Percentiles rank a stretch among this genome's conserved stretches.
phyloP scores from a whole-genome alignment of 92 coral and sea anemone species.

The Porites rus region DNA sequence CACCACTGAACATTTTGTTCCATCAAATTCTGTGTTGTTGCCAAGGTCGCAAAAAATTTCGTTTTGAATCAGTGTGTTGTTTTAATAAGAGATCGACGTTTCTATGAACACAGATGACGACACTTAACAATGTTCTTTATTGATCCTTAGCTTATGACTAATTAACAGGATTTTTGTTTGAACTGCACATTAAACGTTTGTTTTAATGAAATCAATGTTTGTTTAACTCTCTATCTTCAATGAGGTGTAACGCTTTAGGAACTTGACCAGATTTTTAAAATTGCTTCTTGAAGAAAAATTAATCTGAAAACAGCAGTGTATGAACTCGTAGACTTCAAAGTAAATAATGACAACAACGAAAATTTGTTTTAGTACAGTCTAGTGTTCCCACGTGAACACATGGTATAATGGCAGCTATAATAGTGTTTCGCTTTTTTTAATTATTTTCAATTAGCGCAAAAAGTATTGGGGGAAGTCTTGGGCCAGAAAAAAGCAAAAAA shows the following conservation, averaged over 20 bases:
- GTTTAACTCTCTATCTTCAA: background rate
- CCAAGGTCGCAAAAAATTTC: no score
- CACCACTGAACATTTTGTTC: no score
- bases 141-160: background rate
- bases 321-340: background rate
- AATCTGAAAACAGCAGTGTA: background rate
- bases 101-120: background rate
- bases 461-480: background rate
- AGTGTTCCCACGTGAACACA: no score
- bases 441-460: no score
- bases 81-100: background rate
- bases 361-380: no score
- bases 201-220: background rate
- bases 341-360: no score
- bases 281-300: background rate
- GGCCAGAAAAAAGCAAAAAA: background rate
- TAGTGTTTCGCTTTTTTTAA: no score
- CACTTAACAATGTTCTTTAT: background rate
- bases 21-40: no score
- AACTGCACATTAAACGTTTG: background rate
- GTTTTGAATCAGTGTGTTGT: background rate
- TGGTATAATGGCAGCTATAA: no score
- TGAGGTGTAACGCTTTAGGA: background rate
- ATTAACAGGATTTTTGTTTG: background rate
- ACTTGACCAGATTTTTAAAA: background rate